Evolutionary conservation across 2,113 vertebrate genomes (phyloP).

Genomic region (Pardalotus punctatus): DNA sequence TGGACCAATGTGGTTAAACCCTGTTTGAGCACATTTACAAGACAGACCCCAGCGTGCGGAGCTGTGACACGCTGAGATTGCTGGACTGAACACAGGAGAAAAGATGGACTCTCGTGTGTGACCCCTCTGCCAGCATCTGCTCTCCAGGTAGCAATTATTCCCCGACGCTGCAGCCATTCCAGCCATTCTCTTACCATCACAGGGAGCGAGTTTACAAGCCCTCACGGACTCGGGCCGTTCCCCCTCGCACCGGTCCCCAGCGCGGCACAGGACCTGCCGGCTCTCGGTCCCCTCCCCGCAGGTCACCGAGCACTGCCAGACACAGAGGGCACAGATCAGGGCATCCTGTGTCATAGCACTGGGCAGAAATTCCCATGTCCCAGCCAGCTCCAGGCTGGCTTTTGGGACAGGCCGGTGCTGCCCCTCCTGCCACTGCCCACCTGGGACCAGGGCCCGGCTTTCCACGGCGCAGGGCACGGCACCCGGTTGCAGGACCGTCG

Average conservation of each 20-base stretch:
- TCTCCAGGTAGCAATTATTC: neutral
- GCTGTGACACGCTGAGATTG: fast-evolving
- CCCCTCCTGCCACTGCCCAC: slow-evolving; percentile 51
- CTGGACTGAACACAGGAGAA: neutral
- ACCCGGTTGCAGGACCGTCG: slow-evolving; percentile 83
- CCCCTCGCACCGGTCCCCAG: slow-evolving; percentile 82
- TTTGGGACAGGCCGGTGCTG: fast-evolving
- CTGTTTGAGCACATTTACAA: neutral
- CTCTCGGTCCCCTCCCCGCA: slow-evolving; percentile 89
- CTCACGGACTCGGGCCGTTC: slow-evolving; percentile 82
- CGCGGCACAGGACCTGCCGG: slow-evolving; percentile 83
- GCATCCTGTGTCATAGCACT: neutral
- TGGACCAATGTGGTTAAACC: fast-evolving
- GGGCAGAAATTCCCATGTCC: fast-evolving
- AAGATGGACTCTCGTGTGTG: neutral
- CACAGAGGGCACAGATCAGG: neutral
- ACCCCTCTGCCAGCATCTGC: neutral
- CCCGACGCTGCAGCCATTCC: neutral
- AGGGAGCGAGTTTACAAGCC: slow-evolving; percentile 80
- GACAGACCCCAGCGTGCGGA: fast-evolving
- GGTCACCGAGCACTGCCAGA: slow-evolving; percentile 86
- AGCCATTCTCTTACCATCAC: slow-evolving; percentile 76
- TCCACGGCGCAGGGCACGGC: slow-evolving; percentile 87
- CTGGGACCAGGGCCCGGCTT: slow-evolving; percentile 90
- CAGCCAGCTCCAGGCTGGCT: neutral